Evolutionary conservation across 1,140 invertebrate genomes (phyloP).

Genomic region (Camponotus floridanus): DNA sequence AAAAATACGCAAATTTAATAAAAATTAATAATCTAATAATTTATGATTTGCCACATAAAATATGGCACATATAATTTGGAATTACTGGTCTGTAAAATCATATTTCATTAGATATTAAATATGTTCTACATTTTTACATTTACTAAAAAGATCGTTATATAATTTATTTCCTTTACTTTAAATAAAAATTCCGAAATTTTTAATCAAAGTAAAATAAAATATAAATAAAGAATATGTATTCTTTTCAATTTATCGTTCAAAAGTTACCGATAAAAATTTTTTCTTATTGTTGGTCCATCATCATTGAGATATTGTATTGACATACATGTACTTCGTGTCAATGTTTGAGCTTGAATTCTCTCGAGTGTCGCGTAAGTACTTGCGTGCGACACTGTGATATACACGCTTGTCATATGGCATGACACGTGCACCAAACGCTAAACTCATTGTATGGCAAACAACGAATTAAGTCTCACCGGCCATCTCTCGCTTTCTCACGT

Average conservation of each 20-base stretch:
- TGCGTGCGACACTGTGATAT: slow-evolving; percentile 74
- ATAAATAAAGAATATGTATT: background rate
- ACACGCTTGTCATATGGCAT: slow-evolving; percentile 80
- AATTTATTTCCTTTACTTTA: background rate
- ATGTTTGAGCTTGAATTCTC: slow-evolving; percentile 65
- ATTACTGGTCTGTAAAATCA: too few relatives aligned
- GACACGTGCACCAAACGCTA: slow-evolving; percentile 80
- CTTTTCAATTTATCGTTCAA: background rate
- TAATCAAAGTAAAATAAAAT: slow-evolving; percentile 21
- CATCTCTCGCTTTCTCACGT: slow-evolving; percentile 50
- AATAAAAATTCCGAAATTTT: background rate
- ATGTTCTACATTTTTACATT: background rate
- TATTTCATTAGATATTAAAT: too few relatives aligned
- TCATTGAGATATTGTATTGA: slow-evolving; percentile 51
- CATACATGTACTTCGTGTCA: slow-evolving; percentile 27
- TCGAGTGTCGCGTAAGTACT: slow-evolving; percentile 74
- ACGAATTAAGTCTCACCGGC: slow-evolving; percentile 78
- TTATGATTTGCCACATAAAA: too few relatives aligned
- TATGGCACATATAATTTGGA: background rate
- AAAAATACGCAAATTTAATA: background rate
- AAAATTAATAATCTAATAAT: background rate
- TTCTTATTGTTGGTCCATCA: slow-evolving; percentile 7
- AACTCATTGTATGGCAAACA: slow-evolving; percentile 81
- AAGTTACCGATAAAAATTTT: slow-evolving; percentile 27
- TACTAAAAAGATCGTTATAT: background rate